Evolutionary conservation across 2,113 vertebrate species (phyloP), one percentile per base, ranked within the genome.

Genomic region (Aramus guarauna): DNA sequence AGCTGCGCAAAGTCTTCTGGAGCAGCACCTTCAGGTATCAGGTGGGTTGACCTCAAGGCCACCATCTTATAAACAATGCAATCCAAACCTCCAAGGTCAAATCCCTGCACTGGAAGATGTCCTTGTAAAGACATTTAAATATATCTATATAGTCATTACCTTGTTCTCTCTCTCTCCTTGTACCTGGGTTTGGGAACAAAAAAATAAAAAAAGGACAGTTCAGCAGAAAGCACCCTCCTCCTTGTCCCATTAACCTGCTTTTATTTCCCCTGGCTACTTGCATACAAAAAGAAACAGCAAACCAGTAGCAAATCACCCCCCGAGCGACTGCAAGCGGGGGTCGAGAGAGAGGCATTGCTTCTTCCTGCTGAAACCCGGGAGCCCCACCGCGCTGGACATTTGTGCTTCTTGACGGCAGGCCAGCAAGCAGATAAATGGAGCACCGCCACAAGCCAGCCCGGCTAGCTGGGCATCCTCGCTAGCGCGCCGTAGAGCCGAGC

Each of bases 241-340:
- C 72, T 90, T 84, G 85, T 83, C 77, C 95, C 80, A 84, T 71
- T 95, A 96, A 97, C 92, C 95, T 22, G 50, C 55, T 96, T 96
- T 95, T 64, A 94, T 94, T 56, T 94, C 88, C 92, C 94, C 64
- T n/a, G 43, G 50, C 67, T 94, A 45, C 34, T 39, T 27, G 60
- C 66, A 50, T 39, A 32, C 43, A 77, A 39, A 84, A 69, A 63
- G 67, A 75, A 88, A 29, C 15, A 48, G 69, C 84, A 72, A 94
- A 48, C 8, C 77, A 59, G 69, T 9, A 68, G 39, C 6, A 6
- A 75, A 82, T 14, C 13, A 4, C 11, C 7, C 55, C 59, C 43
- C 0, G 1, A 43, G 64, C 0, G 2, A 83, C 76, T 24, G 50
- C 64, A 39, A 39, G 68, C 2, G 0, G 37, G 23, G 23, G 37